Evolutionary conservation across 37 sponge, comb jelly and placozoan species (phyloP), one percentile per base, ranked within the genome.

Genomic region (Mnemiopsis leidyi): DNA sequence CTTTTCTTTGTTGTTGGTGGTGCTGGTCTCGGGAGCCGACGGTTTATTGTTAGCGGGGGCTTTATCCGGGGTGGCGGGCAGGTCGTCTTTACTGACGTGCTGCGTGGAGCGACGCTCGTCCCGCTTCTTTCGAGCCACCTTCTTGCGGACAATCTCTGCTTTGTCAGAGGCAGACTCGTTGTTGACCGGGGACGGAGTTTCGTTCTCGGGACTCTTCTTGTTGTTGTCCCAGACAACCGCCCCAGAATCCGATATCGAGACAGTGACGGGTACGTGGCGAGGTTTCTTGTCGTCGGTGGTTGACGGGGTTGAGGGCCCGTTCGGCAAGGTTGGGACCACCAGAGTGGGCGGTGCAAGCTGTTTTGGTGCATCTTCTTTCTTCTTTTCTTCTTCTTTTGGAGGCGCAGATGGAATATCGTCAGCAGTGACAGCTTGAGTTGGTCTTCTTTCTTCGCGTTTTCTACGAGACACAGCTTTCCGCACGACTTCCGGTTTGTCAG

Each of bases 41-140:
- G 90, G 61, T 1, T 85, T 29, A 13, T 71, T 2, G 2, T n/a
- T 18, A 71, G 75, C 21, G 3, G 3, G 30, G 3, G 13, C 48
- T 39, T 85, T 85, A n/a, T 85, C 36, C 23, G 90, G 90, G 0
- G 90, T 38, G 21, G n/a, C 90, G 2, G 90, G 90, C 61, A 85
- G 26, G 30, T 85, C 90, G 3, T 85, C 90, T 29, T 40, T 23
- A 3, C 61, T 85, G 29, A 85, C 90, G 26, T 85, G 90, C 29
- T 85, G 90, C 24, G 90, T 85, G 0, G 90, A 85, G 21, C 90
- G 33, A 35, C 90, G 39, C 90, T 85, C 90, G 23, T 40, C 90
- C 24, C 90, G 40, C 90, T 85, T 85, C 90, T 25, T 85, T 28
- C 61, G 23, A 28, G 90, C 90, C 28, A 40, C 35, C 48, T 38